Conservation (phyloP, 2,797 vertebrate species). For the Chrysocyon brachyurus region DNA sequence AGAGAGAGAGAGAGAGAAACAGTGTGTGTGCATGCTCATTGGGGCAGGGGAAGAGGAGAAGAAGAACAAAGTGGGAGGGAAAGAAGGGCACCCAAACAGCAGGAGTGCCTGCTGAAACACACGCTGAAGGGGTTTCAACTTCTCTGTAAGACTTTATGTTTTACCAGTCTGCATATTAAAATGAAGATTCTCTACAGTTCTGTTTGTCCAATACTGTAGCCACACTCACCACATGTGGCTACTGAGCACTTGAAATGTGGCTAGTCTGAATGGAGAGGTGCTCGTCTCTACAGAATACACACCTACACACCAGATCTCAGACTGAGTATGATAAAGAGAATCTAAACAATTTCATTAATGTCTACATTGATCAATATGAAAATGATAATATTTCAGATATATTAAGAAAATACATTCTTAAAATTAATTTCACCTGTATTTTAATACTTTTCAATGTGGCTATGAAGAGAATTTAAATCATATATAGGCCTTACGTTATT, state of each 20-base stretch:
- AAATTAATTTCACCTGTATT: not conserved
- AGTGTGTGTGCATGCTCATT: fast-evolving
- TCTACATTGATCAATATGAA: not conserved
- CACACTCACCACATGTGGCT: not conserved
- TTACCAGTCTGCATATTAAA: not conserved
- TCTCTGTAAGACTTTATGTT: not conserved
- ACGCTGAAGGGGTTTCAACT: not conserved
- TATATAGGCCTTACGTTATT: not conserved
- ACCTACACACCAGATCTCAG: not conserved
- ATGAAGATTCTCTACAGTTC: not conserved
- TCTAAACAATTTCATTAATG: not conserved
- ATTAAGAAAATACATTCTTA: not conserved
- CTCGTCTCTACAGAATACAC: not conserved
- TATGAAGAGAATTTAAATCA: not conserved
- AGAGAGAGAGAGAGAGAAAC: too few species aligned
- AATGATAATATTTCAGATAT: not conserved
- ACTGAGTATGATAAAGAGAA: not conserved
- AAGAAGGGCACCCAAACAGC: not conserved
- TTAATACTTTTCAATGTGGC: not conserved
- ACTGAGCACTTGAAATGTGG: not conserved
- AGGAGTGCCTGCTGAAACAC: not conserved
- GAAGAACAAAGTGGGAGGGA: not conserved
- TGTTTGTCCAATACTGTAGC: not conserved
- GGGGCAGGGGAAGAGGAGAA: not conserved
- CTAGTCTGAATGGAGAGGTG: not conserved